Conservation (phyloP, 2,113 vertebrate species). For the Larimichthys polyactis region DNA sequence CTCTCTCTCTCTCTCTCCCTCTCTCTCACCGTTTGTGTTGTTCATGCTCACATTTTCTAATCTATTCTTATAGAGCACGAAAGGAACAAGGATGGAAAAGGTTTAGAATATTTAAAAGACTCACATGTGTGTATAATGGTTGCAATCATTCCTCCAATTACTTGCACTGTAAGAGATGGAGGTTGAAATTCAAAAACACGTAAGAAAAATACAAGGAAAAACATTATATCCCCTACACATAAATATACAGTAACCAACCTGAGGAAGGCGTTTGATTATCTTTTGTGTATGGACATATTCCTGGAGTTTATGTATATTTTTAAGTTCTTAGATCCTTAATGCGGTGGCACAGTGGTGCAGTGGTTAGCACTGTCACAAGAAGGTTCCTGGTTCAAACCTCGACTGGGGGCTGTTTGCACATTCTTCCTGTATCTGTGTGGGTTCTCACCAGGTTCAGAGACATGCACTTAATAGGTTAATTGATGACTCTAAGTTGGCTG, state of each 20-base stretch:
- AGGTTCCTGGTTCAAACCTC: too few relatives aligned
- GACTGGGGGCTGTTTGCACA: too few relatives aligned
- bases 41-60: constrained; percentile 24
- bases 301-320: too few relatives aligned
- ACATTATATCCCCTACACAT: too few relatives aligned
- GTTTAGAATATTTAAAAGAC: background rate
- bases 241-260: too few relatives aligned
- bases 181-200: background rate
- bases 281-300: background rate
- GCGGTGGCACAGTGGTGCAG: too few relatives aligned
- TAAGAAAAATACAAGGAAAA: background rate
- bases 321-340: too few relatives aligned
- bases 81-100: background rate
- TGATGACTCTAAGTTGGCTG: too few relatives aligned
- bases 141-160: background rate
- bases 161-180: background rate
- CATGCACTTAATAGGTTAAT: too few relatives aligned
- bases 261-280: background rate
- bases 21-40: constrained; percentile 24
- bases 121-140: background rate
- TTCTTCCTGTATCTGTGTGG: too few relatives aligned
- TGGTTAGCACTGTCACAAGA: too few relatives aligned
- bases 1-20: background rate
- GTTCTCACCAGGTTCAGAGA: too few relatives aligned
- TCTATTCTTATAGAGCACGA: background rate